Evolutionary conservation across 2,113 vertebrate species (phyloP).

Genomic region (Actenoides hombroni): DNA sequence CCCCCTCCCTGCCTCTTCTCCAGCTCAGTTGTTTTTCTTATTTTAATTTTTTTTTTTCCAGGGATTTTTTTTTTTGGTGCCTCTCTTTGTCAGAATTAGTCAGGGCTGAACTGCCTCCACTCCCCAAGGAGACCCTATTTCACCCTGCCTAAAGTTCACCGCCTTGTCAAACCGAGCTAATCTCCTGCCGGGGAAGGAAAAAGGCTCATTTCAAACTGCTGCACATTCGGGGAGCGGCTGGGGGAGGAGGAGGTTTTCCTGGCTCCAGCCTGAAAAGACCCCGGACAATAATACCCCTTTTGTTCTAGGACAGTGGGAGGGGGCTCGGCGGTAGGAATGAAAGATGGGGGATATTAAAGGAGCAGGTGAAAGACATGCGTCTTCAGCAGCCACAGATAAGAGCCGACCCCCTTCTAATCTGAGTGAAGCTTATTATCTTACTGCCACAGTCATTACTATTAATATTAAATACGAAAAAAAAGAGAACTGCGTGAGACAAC

Average conservation of each 20-base stretch:
- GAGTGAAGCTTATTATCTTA: constrained; percentile 84
- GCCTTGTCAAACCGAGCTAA: constrained; percentile 82
- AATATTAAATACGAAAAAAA: constrained; percentile 78
- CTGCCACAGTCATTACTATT: constrained; percentile 84
- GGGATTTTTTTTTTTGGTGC: not conserved
- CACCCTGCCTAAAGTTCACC: constrained; percentile 79
- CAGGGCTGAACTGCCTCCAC: constrained; percentile 69
- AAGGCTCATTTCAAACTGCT: constrained; percentile 77
- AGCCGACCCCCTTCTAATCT: constrained; percentile 82
- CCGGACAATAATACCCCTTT: constrained; percentile 82
- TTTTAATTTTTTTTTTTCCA: not conserved
- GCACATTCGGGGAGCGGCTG: constrained; percentile 46
- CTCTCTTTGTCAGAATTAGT: constrained; percentile 65
- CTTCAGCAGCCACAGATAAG: constrained; percentile 81
- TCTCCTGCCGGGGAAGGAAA: constrained; percentile 77
- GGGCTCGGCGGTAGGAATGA: constrained; percentile 77
- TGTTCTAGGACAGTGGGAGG: constrained; percentile 81
- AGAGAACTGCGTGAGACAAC: constrained; percentile 67
- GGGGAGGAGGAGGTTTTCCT: constrained; percentile 73
- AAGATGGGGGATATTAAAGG: constrained; percentile 81
- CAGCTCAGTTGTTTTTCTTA: constrained; percentile 41
- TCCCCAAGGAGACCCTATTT: constrained; percentile 75
- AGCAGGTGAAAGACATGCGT: constrained; percentile 85
- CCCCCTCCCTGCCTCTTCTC: constrained; percentile 19
- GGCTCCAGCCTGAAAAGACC: constrained; percentile 81